phyloP scores from a whole-genome alignment of 2,113 vertebrate genomes.

The Irena cyanogastra region DNA sequence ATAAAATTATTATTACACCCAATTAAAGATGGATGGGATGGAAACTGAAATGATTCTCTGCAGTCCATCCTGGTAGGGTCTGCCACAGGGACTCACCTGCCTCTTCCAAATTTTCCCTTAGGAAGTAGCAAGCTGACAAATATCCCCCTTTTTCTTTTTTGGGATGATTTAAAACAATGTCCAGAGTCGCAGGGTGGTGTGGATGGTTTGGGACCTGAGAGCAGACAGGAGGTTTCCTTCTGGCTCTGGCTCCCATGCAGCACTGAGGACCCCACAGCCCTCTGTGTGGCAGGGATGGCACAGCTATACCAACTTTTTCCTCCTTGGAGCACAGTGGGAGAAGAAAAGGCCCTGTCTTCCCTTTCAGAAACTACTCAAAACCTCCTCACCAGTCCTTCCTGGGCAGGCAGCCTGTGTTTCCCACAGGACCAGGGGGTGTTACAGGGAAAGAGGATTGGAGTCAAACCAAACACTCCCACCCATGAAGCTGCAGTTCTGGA shows the following conservation, averaged over 20 bases:
- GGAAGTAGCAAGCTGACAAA: neutral
- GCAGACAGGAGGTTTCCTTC: neutral
- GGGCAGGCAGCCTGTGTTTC: neutral
- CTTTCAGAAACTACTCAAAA: neutral
- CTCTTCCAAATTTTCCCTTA: neutral
- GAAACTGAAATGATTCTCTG: neutral
- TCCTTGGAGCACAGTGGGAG: neutral
- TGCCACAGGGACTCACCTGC: rapidly evolving
- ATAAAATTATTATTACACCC: slow-evolving; percentile 29
- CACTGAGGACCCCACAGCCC: neutral
- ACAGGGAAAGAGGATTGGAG: neutral
- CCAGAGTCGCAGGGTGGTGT: neutral
- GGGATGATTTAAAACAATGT: neutral
- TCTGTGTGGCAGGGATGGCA: neutral
- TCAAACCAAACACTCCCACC: neutral
- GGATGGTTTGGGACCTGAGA: neutral
- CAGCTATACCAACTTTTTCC: neutral
- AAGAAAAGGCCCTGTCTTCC: neutral
- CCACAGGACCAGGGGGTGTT: neutral
- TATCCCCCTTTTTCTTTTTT: neutral
- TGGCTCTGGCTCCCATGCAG: neutral
- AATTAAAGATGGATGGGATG: neutral
- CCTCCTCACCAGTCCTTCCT: neutral
- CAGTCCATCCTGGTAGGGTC: neutral
- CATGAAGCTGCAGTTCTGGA: neutral